Percentiles rank a stretch among this genome's conserved stretches.
These are phyloP conservation scores for Enteromius treurensis DNA, from an alignment of 2,797 vertebrate species.

Conservation along the genomic window DNA sequence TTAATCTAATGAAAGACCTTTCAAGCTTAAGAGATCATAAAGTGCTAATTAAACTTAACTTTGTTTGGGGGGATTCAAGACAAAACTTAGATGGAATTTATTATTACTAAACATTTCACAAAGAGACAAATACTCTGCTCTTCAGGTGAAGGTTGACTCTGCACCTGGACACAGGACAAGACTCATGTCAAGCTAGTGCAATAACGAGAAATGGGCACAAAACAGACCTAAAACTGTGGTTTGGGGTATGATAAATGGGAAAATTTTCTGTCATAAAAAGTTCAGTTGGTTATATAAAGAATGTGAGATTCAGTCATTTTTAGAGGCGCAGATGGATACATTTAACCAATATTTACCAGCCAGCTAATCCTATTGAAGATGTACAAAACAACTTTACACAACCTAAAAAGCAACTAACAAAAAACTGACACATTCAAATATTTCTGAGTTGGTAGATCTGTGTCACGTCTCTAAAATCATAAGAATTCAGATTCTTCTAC, in stretches of 20 bases:
- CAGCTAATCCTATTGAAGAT: not conserved
- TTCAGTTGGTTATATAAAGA: not conserved
- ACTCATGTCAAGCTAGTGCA: not conserved
- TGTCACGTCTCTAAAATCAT: not conserved
- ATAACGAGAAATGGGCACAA: not conserved
- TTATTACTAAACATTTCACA: slow-evolving; percentile 14
- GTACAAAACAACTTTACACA: too few species aligned
- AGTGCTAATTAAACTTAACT: slow-evolving; percentile 14
- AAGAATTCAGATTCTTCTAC: slow-evolving; percentile 4
- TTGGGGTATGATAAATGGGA: not conserved
- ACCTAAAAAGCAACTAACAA: not conserved
- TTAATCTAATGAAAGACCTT: slow-evolving; percentile 36
- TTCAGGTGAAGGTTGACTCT: slow-evolving; percentile 5
- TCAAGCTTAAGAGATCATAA: slow-evolving; percentile 16
- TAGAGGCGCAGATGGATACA: not conserved
- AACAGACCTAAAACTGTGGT: not conserved
- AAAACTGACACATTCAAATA: not conserved
- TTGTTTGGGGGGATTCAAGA: slow-evolving; percentile 19
- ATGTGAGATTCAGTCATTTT: not conserved
- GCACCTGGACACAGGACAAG: not conserved
- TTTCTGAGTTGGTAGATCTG: not conserved
- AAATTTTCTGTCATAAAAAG: not conserved
- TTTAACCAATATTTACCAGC: slow-evolving; percentile 8
- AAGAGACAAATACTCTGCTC: slow-evolving; percentile 8
- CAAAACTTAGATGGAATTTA: not conserved